A percentile compares a stretch with the other conserved stretches of the same genome.
phyloP scores from a whole-genome alignment of 2,113 vertebrate species.

The Psilopogon haemacephalus region DNA sequence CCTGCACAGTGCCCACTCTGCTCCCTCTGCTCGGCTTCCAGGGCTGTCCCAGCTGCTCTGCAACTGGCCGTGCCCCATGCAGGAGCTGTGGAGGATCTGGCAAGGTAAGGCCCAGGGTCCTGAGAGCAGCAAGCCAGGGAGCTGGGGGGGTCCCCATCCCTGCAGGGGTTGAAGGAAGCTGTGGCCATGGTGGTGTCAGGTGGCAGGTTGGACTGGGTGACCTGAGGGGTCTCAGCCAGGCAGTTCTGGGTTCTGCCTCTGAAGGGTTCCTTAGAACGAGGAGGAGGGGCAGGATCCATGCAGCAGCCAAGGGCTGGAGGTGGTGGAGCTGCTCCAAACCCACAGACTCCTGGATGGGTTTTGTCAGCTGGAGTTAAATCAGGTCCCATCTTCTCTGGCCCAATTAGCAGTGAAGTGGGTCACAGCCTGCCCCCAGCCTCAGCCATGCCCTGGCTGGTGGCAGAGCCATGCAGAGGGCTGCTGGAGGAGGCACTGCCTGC shows the following conservation, averaged over 20 bases:
- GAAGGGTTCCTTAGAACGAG: neutral
- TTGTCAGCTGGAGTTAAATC: neutral
- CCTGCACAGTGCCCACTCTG: accelerated
- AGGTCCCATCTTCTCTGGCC: neutral
- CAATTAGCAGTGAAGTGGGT: neutral
- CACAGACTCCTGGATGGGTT: neutral
- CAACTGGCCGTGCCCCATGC: neutral
- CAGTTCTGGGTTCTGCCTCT: no score
- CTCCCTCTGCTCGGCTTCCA: neutral
- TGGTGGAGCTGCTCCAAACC: neutral
- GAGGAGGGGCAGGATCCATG: neutral
- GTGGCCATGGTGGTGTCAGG: no score
- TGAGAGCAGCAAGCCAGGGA: neutral
- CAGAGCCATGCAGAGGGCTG: neutral
- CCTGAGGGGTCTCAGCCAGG: no score
- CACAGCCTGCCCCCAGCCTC: neutral
- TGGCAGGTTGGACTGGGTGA: no score
- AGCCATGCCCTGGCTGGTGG: accelerated
- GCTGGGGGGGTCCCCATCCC: no score
- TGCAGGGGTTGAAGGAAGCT: no score
- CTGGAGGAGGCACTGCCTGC: neutral
- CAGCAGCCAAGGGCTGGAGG: neutral
- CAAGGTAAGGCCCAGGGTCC: neutral
- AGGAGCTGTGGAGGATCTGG: neutral
- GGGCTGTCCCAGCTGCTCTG: neutral